These are phyloP conservation scores for Dysdera silvatica DNA, from an alignment of 1,140 invertebrate species.

Conservation along the genomic window DNA sequence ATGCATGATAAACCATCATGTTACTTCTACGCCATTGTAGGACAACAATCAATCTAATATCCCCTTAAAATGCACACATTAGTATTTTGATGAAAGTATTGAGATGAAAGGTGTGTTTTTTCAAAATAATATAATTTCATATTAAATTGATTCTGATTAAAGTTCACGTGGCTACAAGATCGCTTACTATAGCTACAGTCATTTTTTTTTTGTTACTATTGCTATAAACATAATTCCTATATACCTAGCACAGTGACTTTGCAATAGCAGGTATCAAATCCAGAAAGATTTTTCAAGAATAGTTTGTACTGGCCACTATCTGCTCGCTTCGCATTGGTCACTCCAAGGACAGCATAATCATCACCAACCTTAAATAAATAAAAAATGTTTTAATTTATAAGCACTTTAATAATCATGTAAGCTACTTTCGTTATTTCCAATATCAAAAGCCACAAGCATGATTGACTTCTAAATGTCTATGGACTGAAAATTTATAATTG, in stretches of 20 bases:
- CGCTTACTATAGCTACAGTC: neutral
- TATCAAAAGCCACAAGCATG: neutral
- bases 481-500: neutral
- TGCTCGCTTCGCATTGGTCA: conserved; percentile 79
- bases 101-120: too few relatives aligned
- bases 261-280: conserved; percentile 85
- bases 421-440: neutral
- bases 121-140: too few relatives aligned
- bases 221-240: conserved; percentile 49
- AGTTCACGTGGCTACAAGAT: too few relatives aligned
- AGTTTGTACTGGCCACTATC: conserved; percentile 89
- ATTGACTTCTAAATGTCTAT: neutral
- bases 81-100: too few relatives aligned
- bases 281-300: conserved; percentile 86
- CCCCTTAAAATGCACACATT: too few relatives aligned
- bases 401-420: neutral
- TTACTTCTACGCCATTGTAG: too few relatives aligned
- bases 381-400: neutral
- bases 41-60: too few relatives aligned
- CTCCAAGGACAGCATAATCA: conserved; percentile 76
- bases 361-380: conserved; percentile 57
- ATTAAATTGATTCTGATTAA: too few relatives aligned
- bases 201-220: conserved; percentile 71
- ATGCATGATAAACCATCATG: too few relatives aligned
- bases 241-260: conserved; percentile 80